Base-by-base conservation (phyloP, 2,797 vertebrate species). In the Rhinoraja longicauda region DNA sequence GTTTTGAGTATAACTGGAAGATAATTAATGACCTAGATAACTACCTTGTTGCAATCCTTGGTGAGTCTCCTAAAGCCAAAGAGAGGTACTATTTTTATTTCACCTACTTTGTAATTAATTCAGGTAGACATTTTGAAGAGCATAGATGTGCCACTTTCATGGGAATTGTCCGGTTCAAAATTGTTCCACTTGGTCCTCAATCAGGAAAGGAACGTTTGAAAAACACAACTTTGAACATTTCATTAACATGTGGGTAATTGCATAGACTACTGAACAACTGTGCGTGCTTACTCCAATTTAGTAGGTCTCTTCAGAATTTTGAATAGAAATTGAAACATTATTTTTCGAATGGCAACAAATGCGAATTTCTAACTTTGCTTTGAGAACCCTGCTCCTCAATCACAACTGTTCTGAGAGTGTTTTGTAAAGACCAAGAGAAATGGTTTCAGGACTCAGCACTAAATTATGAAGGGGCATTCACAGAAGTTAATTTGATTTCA, bases 381-480 rank as follows among this genome's bases (percentile, higher is more conserved):
- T 88, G 59, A 67, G 59, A 88, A 9, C 5, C 5, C 64, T 7
- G 64, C 59, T 67, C 21, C 32, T 88, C 4, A 1, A 8, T 21
- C 17, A 64, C 3, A 1, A 21, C 17, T 67, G 21, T 86, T 53
- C 57, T 86, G 82, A 64, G 82, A 62, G n/a, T 2, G 7, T 88
- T 29, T 67, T 1, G 59, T n/a, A 67, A 88, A 88, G 59, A 64
- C 15, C 59, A 67, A 64, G 57, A 84, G 29, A 82, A 62, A 64
- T 64, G 82, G 59, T 19, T 86, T 86, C 57, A 62, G 57, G 1
- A n/a, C n/a, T 88, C n/a, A 67, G 59, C 59, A 64, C 59, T 64
- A 64, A 88, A 88, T 88, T 67, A 67, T 88, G n/a, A 88, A 88
- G 59, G 64, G n/a, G n/a, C n/a, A 88, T 36, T 88, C 84, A 88